Base-by-base conservation (phyloP, 2,113 vertebrate genomes). In the Otus sunia region DNA sequence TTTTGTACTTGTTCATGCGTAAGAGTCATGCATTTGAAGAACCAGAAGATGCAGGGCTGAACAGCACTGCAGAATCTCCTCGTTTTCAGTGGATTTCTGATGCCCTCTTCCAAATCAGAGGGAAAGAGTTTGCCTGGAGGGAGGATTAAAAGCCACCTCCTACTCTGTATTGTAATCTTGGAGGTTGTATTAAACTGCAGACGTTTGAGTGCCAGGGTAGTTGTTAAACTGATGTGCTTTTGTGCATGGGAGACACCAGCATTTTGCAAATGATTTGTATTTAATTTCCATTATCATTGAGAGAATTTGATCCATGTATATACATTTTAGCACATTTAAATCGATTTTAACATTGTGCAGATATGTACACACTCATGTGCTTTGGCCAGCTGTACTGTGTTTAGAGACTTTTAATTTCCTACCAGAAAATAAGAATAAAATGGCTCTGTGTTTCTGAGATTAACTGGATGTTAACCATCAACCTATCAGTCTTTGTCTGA, bases 381-480 rank as follows among this genome's bases (percentile, higher is more conserved):
- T 84, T 87, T 59, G 37, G 23, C 9, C 14, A 81, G 4, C 10
- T n/a, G 12, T 52, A 17, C 8, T 11, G 84, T 58, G 5, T 59
- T 78, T 53, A 5, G 30, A 55, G 39, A 71, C 27, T 19, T 19
- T 63, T 26, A 41, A 50, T 75, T 89, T 67, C 63, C 27, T 52
- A 53, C 30, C 10, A 84, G 26, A 91, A 94, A 91, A 47, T n/a
- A 45, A 32, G 26, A 91, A 56, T 59, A 41, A 81, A 89, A 67
- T 23, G 12, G 1, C 12, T 69, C 19, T 67, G 10, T 86, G 36
- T 80, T 88, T 45, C 47, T 63, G 37, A 67, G 32, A 59, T 53
- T 41, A 50, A 43, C 12, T 81, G 37, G 12, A 34, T 26, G 30
- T 37, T 84, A 62, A 37, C 15, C 25, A 45, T n/a, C 15, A 68